Conservation (phyloP, 2,888 invertebrate species). For the Tupiocoris notatus region DNA sequence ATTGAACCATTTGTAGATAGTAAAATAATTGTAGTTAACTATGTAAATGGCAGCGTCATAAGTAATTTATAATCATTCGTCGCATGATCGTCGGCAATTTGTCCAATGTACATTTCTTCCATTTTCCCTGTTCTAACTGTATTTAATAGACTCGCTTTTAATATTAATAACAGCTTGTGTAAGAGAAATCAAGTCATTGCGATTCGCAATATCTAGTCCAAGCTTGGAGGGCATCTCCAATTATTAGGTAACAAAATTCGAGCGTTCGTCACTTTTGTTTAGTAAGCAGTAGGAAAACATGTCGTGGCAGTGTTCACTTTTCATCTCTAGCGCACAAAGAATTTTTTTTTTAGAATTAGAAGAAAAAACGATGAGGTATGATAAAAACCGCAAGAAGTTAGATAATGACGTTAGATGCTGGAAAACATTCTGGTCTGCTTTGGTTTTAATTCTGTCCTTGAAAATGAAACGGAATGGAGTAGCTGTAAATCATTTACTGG, state of each 20-base stretch:
- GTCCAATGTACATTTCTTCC: constrained; percentile 22
- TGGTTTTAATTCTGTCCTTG: not conserved
- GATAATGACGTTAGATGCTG: not conserved
- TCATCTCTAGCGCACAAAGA: constrained; percentile 4
- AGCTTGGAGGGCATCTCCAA: constrained; percentile 30
- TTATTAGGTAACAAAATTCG: not conserved
- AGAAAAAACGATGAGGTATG: not conserved
- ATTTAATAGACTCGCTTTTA: constrained; percentile 31
- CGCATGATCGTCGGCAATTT: not conserved
- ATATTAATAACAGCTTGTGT: constrained; percentile 20
- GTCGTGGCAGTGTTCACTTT: not conserved
- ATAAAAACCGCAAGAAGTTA: not conserved
- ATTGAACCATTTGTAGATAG: constrained; percentile 23
- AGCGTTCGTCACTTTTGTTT: not conserved
- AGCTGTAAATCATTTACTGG: constrained; percentile 1
- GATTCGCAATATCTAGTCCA: constrained; percentile 42
- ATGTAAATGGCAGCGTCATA: constrained; percentile 23
- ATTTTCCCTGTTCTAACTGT: constrained; percentile 20
- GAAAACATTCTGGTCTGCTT: constrained; percentile 22
- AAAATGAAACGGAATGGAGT: constrained; percentile 10
- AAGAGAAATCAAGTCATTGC: constrained; percentile 38
- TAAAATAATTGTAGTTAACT: constrained; percentile 8
- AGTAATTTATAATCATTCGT: constrained; percentile 12
- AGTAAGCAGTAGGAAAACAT: not conserved
- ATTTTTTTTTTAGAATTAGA: not conserved